Percentiles rank a stretch among this genome's conserved stretches.
phyloP scores from a whole-genome alignment of 2,797 vertebrate species.

The Catostomus latipinnis region DNA sequence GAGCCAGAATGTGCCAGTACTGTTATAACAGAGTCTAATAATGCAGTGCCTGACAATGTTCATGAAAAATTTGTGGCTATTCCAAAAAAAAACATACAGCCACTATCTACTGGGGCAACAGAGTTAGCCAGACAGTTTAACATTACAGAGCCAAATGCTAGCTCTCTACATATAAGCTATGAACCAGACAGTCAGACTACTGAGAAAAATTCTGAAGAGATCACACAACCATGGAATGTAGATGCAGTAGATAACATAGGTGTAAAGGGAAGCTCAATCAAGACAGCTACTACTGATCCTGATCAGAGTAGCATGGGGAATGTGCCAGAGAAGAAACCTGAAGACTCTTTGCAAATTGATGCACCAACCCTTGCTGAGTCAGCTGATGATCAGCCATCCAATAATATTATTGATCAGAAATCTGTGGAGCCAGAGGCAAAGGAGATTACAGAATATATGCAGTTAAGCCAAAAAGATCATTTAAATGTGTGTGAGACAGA shows the following conservation, averaged over 20 bases:
- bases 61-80: conserved; percentile 30
- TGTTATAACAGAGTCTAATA: conserved; percentile 48
- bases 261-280: conserved; percentile 53
- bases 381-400: background rate
- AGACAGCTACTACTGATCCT: conserved; percentile 1
- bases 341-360: conserved; percentile 13
- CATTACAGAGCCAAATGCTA: conserved; percentile 29
- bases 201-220: conserved; percentile 55
- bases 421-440: conserved; percentile 2
- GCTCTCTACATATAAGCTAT: conserved; percentile 42
- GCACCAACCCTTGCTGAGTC: background rate
- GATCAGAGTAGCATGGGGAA: conserved; percentile 34
- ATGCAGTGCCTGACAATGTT: conserved; percentile 38
- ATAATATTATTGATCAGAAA: conserved; percentile 11
- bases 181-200: conserved; percentile 51
- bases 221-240: conserved; percentile 39
- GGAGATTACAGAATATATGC: conserved; percentile 3
- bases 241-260: conserved; percentile 28
- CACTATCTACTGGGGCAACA: conserved; percentile 38
- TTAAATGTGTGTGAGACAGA: conserved; percentile 9
- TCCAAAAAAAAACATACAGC: conserved; percentile 56
- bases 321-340: conserved; percentile 41
- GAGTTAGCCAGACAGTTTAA: conserved; percentile 33
- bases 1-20: conserved; percentile 35
- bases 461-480: background rate